Evolutionary conservation across 2,113 vertebrate species (phyloP).

Genomic region (Hystrix cristata): DNA sequence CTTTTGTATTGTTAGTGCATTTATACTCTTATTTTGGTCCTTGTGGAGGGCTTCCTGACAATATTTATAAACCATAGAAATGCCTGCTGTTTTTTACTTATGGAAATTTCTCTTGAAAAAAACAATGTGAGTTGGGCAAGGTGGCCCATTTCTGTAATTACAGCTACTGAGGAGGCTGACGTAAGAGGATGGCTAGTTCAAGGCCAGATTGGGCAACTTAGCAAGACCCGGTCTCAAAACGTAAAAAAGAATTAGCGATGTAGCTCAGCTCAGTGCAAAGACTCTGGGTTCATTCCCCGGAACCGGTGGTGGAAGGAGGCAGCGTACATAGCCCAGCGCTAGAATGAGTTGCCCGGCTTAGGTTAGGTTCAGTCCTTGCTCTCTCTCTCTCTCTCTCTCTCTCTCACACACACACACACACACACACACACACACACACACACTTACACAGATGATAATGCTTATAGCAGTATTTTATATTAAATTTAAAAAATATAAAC

Average conservation of each 20-base stretch:
- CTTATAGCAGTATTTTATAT: constrained; percentile 28
- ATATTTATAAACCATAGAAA: background rate
- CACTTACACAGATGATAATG: background rate
- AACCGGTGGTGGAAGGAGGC: background rate
- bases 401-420: background rate
- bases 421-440: background rate
- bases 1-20: background rate
- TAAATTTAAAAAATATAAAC: background rate
- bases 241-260: background rate
- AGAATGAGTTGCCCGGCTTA: background rate
- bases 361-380: background rate
- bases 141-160: background rate
- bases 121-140: background rate
- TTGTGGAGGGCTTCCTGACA: background rate
- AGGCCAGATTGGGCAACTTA: background rate
- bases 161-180: background rate
- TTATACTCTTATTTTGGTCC: background rate
- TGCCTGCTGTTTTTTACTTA: background rate
- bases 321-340: background rate
- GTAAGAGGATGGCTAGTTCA: background rate
- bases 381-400: too few relatives aligned
- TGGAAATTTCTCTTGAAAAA: constrained; percentile 33
- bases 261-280: background rate
- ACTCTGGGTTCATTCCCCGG: background rate
- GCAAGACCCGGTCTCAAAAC: background rate